Conservation (phyloP, 2,797 vertebrate species). For the Telmatherina bonti region DNA sequence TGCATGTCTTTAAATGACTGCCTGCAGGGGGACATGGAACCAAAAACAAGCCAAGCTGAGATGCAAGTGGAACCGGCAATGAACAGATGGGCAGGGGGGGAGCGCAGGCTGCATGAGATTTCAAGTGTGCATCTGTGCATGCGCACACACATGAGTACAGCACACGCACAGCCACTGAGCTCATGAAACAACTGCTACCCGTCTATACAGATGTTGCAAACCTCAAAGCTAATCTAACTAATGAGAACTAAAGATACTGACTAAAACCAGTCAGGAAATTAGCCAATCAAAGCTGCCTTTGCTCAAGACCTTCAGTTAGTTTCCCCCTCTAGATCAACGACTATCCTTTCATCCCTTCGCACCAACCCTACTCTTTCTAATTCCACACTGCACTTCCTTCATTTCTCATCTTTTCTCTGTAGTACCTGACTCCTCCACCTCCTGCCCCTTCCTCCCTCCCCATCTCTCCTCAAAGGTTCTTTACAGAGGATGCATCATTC, state of each 20-base stretch:
- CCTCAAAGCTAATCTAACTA: conserved; percentile 22
- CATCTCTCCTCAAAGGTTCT: conserved; percentile 45
- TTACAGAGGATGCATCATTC: conserved; percentile 44
- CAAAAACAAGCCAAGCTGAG: conserved; percentile 64
- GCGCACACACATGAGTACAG: conserved; percentile 12
- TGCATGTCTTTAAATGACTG: conserved; percentile 71
- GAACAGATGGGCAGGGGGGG: conserved; percentile 67
- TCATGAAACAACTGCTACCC: conserved; percentile 6
- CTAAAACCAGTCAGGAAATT: conserved; percentile 31
- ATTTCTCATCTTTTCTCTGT: conserved; percentile 27
- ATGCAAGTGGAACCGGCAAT: conserved; percentile 58
- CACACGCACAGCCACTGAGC: conserved; percentile 11
- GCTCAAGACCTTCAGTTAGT: conserved; percentile 16
- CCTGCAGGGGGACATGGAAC: conserved; percentile 63
- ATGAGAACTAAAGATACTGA: conserved; percentile 6
- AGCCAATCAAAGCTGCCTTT: conserved; percentile 27
- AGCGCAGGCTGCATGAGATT: conserved; percentile 54
- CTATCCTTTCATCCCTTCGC: not conserved
- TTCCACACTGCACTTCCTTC: conserved; percentile 28
- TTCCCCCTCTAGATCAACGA: conserved; percentile 1
- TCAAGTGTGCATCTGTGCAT: conserved; percentile 31
- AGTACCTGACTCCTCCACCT: conserved; percentile 9
- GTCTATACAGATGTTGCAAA: conserved; percentile 41
- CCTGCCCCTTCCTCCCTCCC: not conserved
- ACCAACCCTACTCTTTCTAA: conserved; percentile 14